Percentiles rank a stretch among this genome's conserved stretches.
Conservation (phyloP, 2,888 invertebrate genomes). For the Cataglyphis livida region DNA sequence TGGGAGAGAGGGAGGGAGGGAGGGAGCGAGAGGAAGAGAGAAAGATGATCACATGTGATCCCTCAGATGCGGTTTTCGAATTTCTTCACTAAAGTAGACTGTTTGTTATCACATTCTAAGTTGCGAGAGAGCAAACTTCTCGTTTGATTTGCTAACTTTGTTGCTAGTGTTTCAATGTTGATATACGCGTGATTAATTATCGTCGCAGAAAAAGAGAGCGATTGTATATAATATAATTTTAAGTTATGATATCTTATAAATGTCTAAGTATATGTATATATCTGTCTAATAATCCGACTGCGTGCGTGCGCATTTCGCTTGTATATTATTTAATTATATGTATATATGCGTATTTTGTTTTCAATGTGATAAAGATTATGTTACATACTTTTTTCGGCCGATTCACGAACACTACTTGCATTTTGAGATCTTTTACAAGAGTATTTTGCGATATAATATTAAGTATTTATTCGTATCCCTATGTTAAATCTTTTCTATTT, state of each 20-base stretch:
- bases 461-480: constrained; percentile 29
- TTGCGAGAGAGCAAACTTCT: constrained; percentile 68
- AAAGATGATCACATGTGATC: constrained; percentile 1
- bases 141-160: not conserved
- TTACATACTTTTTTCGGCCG: constrained; percentile 77
- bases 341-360: constrained; percentile 38
- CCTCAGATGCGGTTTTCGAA: constrained; percentile 2
- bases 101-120: constrained; percentile 69
- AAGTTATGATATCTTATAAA: constrained; percentile 12
- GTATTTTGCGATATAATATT: constrained; percentile 51
- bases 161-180: constrained; percentile 13
- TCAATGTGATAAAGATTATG: constrained; percentile 63
- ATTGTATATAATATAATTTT: constrained; percentile 15
- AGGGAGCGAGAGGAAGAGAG: not conserved
- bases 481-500: constrained; percentile 37
- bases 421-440: constrained; percentile 61
- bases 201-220: constrained; percentile 23
- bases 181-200: constrained; percentile 4
- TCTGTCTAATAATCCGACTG: constrained; percentile 2
- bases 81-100: constrained; percentile 32
- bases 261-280: constrained; percentile 30
- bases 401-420: constrained; percentile 82
- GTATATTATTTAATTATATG: constrained; percentile 34
- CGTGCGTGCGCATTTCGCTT: constrained; percentile 27
- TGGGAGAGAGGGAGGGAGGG: not conserved